phyloP scores from a whole-genome alignment of 1,140 invertebrate species.

The Delia radicum region DNA sequence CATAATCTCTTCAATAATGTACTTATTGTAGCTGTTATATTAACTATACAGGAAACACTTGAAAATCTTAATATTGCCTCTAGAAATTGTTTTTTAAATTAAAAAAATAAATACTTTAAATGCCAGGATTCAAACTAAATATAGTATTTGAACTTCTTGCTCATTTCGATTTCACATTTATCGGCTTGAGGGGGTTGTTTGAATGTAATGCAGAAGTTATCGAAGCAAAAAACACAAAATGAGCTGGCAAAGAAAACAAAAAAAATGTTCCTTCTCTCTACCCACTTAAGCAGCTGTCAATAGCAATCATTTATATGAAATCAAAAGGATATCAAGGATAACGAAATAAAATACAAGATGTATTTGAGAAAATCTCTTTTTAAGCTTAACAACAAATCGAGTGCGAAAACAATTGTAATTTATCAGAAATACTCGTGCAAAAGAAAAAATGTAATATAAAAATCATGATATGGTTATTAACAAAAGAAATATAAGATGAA shows the following conservation, averaged over 20 bases:
- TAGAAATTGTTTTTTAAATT: conserved; percentile 30
- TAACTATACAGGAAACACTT: not conserved
- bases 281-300: conserved; percentile 30
- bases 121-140: not conserved
- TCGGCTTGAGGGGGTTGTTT: no score
- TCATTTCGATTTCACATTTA: no score
- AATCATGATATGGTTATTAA: not conserved
- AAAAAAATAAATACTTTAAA: conserved; percentile 14
- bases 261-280: not conserved
- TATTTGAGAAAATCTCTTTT: conserved; percentile 28
- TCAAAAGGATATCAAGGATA: conserved; percentile 25
- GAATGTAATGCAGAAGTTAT: no score
- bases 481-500: not conserved
- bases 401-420: conserved; percentile 29
- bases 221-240: not conserved
- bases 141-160: no score
- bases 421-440: not conserved
- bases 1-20: no score
- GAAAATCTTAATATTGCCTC: conserved; percentile 5
- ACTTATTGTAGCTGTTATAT: no score
- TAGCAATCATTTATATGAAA: conserved; percentile 30
- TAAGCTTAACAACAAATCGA: conserved; percentile 34
- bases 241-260: not conserved
- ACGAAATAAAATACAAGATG: conserved; percentile 5
- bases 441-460: not conserved